Percentiles rank a stretch among this genome's conserved stretches.
These are phyloP conservation scores for Gnathonemus echidnorhynchus DNA, from an alignment of 2,113 vertebrate genomes.

Conservation along the genomic window DNA sequence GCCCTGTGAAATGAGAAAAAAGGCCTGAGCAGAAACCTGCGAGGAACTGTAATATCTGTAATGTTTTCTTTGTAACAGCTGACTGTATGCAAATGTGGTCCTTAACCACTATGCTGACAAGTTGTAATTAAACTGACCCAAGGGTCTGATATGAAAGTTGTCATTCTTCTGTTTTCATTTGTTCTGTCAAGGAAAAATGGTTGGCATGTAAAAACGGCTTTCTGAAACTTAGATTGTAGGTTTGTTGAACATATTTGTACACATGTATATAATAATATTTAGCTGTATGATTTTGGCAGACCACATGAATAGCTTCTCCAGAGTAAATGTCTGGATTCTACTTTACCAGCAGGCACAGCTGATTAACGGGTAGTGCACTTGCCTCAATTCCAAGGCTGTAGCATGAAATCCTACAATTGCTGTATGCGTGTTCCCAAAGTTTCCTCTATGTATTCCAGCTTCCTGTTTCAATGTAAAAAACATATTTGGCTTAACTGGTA, in stretches of 20 bases:
- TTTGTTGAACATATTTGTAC: not conserved
- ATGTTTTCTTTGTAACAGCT: conserved; percentile 37
- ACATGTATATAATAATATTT: not conserved
- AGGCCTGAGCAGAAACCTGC: not conserved
- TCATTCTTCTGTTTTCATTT: conserved; percentile 1
- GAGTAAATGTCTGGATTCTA: not conserved
- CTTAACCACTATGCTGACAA: conserved; percentile 42
- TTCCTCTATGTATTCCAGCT: not conserved
- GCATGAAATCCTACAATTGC: not conserved
- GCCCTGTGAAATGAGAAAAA: not conserved
- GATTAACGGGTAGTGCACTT: not conserved
- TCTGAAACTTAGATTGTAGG: not conserved
- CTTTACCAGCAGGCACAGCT: not conserved
- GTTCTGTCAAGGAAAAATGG: not conserved
- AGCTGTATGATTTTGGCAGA: not conserved
- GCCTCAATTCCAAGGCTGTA: not conserved
- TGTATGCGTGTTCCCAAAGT: not conserved
- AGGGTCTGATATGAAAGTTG: conserved; percentile 42
- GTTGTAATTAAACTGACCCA: conserved; percentile 45
- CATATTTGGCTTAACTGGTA: not conserved
- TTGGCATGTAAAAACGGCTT: not conserved
- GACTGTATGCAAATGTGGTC: conserved; percentile 26
- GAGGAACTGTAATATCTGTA: conserved; percentile 4
- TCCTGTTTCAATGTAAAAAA: not conserved
- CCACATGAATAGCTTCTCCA: not conserved